Base-by-base conservation (phyloP, 2,797 vertebrate species). In the Glossophaga mutica region DNA sequence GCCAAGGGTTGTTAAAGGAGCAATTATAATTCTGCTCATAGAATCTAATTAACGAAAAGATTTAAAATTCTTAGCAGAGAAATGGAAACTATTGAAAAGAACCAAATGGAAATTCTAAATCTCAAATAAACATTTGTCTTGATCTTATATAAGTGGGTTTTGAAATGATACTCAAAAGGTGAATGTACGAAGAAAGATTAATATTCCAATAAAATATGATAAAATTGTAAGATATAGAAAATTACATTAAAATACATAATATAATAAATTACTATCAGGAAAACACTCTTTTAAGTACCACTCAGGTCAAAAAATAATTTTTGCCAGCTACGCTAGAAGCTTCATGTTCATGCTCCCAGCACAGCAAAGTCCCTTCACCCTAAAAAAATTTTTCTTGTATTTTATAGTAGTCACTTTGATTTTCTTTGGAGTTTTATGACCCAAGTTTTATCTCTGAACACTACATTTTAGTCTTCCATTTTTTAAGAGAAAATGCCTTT, bases 11-110 rank as follows among this genome's bases (percentile, higher is more conserved):
- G 89, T 87, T 90, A 59, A 79, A 90, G 44, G 22, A 57, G 42
- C n/a, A 86, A 50, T 90, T 83, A 87, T 68, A 96, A 94, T 37
- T 93, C 50, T 85, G 57, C 50, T 95, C 52, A 65, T 67, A 93
- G 74, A 95, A 74, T 81, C 32, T 50, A 92, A 94, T 74, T 94
- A 82, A 93, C 92, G 73, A 95, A 93, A 91, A 77, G 57, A 83
- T 52, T 70, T 39, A 24, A 46, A 91, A 78, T 90, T 74, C 59
- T 92, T 57, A 78, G 59, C 44, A 86, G 90, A 71, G 52, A 89
- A 91, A 82, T 44, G 89, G 77, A 91, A 93, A 85, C 44, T 59
- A 85, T 85, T 93, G 32, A 71, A 81, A 96, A 81, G n/a, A 93
- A 86, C 7, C 21, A 91, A 89, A 90, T 73, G 67, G 18, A 88